Evolutionary conservation across 2,113 vertebrate genomes (phyloP), one percentile per base, ranked within the genome.

Genomic region (Albula glossodonta): DNA sequence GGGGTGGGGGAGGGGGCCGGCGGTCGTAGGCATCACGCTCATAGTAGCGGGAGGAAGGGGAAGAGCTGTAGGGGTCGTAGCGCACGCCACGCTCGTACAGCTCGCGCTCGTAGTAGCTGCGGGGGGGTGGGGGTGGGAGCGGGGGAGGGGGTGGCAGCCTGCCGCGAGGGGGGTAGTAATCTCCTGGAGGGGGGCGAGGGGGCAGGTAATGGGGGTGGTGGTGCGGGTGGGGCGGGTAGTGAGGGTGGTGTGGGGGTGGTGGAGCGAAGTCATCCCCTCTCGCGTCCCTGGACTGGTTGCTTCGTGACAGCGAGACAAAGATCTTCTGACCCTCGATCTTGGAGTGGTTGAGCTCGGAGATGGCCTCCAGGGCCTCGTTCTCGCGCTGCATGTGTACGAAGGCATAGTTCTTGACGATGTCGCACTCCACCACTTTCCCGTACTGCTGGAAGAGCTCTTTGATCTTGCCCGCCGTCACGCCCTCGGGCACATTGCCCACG

Each of bases 321-420:
- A 95, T 92, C 81, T 94, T 94, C 89, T 94, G 93, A 80, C 93
- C 94, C 85, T 93, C 93, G 80, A 94, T 22, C 48, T 92, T 91
- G 9, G 92, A 91, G 88, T 93, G 91, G 66, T 94, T 93, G 70
- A 95, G 93, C 78, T 93, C 88, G 82, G 90, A 78, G 86, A 95
- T 95, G 83, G 94, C 93, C 49, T 94, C 92, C 91, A 93, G 88
- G 77, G 94, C 94, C 83, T 94, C 93, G 12, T 90, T 91, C 86
- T 94, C 94, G 25, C 93, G 92, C 86, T 94, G 93, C 94, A 95
- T 95, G 91, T 95, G 94, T 63, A 95, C 94, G 5, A 95, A 95
- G 60, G 94, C 94, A 25, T 92, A 95, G 86, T 94, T 94, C 89
- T 94, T 94, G 31, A 94, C 94, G 2, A 95, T 94, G 89, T 95